These are phyloP conservation scores for Zootermopsis nevadensis DNA, from an alignment of 2,888 invertebrate genomes.

Conservation along the genomic window DNA sequence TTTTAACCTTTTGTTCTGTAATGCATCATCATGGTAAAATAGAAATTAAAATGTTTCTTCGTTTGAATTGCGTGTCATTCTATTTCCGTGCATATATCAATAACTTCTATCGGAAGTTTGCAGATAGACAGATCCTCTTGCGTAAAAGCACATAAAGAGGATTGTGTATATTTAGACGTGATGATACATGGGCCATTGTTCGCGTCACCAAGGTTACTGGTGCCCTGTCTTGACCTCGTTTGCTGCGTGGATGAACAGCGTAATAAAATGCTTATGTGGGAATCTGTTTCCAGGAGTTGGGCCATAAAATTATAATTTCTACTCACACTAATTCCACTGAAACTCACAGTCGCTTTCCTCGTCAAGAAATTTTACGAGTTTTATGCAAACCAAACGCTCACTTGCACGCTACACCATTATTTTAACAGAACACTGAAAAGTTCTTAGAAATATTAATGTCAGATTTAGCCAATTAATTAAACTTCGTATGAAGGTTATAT, in stretches of 20 bases:
- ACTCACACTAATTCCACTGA: neutral
- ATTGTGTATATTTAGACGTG: neutral
- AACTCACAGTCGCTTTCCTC: no score
- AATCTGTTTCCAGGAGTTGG: neutral
- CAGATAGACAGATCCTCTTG: neutral
- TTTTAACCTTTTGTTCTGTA: neutral
- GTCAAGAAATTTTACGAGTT: no score
- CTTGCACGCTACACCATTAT: no score
- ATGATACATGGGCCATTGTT: no score
- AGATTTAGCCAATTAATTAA: no score
- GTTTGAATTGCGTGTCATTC: neutral
- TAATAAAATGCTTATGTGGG: neutral
- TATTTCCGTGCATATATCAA: neutral
- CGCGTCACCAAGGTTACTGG: no score
- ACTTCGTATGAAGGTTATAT: no score
- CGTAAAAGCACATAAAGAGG: neutral
- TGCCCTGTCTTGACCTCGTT: no score
- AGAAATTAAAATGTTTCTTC: slow-evolving; percentile 18
- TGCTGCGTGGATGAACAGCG: neutral
- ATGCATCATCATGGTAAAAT: neutral
- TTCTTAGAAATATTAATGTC: no score
- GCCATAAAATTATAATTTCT: neutral
- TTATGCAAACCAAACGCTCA: neutral
- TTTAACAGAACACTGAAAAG: no score
- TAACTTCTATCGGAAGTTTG: neutral